Conservation (phyloP, 2,888 invertebrate species). For the Apeira syringaria region DNA sequence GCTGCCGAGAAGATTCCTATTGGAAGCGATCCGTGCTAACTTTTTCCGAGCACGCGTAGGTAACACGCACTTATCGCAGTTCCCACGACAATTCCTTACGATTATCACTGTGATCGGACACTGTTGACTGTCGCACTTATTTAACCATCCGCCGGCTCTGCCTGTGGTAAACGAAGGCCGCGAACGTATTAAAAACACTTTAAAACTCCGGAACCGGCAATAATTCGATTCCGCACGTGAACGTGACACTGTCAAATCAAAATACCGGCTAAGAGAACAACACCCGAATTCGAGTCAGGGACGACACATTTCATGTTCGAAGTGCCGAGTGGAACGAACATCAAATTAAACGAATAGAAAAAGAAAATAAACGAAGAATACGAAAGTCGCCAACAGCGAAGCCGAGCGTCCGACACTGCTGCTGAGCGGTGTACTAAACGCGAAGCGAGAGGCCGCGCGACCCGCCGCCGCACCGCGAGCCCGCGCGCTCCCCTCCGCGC, state of each 20-base stretch:
- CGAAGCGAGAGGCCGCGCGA: conserved; percentile 72
- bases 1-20: conserved; percentile 65
- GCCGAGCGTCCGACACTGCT: conserved; percentile 82
- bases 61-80: conserved; percentile 50
- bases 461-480: conserved; percentile 62
- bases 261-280: conserved; percentile 55
- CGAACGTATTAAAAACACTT: conserved; percentile 75
- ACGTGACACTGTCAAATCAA: conserved; percentile 79
- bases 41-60: conserved; percentile 44
- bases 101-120: conserved; percentile 53
- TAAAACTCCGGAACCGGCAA: conserved; percentile 80
- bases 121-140: conserved; percentile 62
- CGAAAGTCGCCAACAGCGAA: conserved; percentile 77
- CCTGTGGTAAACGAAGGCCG: conserved; percentile 74
- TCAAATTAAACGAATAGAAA: conserved; percentile 82
- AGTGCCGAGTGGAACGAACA: conserved; percentile 59
- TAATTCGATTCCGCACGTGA: conserved; percentile 76
- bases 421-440: conserved; percentile 83
- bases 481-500: conserved; percentile 59
- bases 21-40: conserved; percentile 54
- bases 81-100: conserved; percentile 54
- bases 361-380: conserved; percentile 84
- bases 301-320: conserved; percentile 62
- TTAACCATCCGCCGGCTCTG: conserved; percentile 68
- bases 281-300: conserved; percentile 60